phyloP scores from a whole-genome alignment of 2,888 invertebrate genomes.

The Cybosia mesomella region DNA sequence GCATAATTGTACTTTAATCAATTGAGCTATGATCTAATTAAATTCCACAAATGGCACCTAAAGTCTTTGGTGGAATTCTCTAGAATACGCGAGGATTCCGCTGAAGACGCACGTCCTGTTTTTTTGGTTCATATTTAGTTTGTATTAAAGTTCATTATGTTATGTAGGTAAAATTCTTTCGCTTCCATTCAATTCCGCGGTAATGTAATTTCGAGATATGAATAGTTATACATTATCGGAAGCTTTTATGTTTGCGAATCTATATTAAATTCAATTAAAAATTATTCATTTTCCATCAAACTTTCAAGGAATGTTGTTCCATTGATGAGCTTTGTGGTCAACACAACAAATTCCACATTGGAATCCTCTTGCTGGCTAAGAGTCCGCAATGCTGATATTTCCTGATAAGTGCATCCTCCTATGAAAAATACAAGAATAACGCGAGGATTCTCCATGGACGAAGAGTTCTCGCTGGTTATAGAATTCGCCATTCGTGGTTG shows the following conservation, averaged over 20 bases:
- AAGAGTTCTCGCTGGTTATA: constrained; percentile 87
- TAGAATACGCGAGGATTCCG: no score
- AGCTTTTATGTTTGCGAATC: not conserved
- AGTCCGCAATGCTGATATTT: constrained; percentile 92
- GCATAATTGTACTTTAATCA: no score
- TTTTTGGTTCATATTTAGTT: no score
- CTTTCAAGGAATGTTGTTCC: constrained; percentile 94
- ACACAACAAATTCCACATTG: constrained; percentile 95
- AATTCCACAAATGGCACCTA: no score
- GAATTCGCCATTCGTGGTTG: constrained; percentile 87
- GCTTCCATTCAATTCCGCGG: no score
- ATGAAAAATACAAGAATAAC: constrained; percentile 97
- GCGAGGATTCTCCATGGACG: constrained; percentile 86
- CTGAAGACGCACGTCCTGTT: no score
- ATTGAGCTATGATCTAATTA: no score
- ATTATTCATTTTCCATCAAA: constrained; percentile 85
- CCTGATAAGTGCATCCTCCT: constrained; percentile 98
- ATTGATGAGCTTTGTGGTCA: constrained; percentile 97
- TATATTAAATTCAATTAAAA: not conserved
- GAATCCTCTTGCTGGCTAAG: constrained; percentile 92
- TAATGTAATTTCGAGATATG: no score
- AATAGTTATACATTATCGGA: not conserved
- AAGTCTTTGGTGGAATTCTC: no score
- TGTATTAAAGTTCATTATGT: no score
- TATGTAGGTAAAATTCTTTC: no score